These are phyloP conservation scores for Acromyrmex charruanus DNA, from an alignment of 1,140 invertebrate genomes.

Conservation along the genomic window DNA sequence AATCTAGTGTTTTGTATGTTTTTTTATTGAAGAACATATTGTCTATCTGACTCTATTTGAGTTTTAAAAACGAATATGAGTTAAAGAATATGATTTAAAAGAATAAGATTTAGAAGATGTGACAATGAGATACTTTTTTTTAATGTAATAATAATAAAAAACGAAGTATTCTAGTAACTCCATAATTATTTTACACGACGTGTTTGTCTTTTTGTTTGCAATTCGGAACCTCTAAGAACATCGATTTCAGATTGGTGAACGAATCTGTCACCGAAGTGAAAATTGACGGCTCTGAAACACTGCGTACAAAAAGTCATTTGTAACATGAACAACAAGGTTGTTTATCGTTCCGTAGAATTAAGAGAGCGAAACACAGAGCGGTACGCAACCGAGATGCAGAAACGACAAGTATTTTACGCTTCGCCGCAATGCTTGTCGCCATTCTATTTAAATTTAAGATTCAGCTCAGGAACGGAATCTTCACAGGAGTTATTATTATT, in stretches of 20 bases:
- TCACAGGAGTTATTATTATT: constrained; percentile 73
- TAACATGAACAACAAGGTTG: not conserved
- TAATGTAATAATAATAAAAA: not conserved
- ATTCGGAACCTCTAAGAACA: not conserved
- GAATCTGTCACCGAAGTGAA: not conserved
- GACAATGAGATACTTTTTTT: not conserved
- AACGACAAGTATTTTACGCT: constrained; percentile 37
- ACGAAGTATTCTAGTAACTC: not conserved
- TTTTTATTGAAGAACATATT: no score
- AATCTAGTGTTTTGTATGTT: no score
- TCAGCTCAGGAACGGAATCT: constrained; percentile 65
- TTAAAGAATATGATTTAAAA: not conserved
- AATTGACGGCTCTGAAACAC: not conserved
- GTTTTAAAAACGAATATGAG: no score
- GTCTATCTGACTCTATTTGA: no score
- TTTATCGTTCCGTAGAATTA: not conserved
- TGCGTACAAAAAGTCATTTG: not conserved
- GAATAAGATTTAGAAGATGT: not conserved
- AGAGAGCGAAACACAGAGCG: not conserved
- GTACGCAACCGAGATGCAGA: not conserved
- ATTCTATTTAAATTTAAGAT: constrained; percentile 74
- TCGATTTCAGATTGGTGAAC: not conserved
- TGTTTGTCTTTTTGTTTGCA: not conserved
- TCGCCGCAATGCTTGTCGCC: constrained; percentile 19
- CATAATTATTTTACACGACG: not conserved